phyloP scores from a whole-genome alignment of 2,797 vertebrate species.

The Phyllotis vaccarum region DNA sequence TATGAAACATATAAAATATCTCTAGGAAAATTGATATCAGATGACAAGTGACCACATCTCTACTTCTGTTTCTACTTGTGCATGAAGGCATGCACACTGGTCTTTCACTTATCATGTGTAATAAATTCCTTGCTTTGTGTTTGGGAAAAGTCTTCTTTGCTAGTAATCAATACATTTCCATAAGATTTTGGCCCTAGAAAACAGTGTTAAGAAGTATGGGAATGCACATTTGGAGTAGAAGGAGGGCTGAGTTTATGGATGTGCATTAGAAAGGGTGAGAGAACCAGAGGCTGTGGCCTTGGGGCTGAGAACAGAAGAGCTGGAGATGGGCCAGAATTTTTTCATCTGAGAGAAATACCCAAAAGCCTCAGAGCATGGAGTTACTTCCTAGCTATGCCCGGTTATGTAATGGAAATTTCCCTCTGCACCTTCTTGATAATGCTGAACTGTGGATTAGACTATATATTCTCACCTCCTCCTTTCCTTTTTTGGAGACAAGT shows the following conservation, averaged over 20 bases:
- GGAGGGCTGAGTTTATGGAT: background rate
- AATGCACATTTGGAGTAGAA: background rate
- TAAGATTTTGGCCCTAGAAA: background rate
- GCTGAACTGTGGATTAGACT: background rate
- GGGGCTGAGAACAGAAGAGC: background rate
- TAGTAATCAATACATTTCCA: conserved; percentile 13
- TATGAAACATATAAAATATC: background rate
- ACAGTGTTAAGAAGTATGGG: background rate
- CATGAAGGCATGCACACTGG: background rate
- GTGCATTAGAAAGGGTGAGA: too few relatives aligned
- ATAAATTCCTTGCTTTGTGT: background rate
- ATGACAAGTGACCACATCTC: background rate
- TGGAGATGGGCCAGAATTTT: background rate
- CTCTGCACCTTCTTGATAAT: background rate
- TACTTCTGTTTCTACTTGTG: background rate
- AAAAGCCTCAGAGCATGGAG: background rate
- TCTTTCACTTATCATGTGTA: background rate
- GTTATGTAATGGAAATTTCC: background rate
- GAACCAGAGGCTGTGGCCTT: too few relatives aligned
- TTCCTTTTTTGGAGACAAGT: background rate
- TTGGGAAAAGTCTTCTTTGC: background rate
- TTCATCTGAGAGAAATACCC: background rate
- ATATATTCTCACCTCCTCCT: background rate
- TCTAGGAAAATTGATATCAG: background rate
- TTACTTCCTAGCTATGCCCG: background rate